These are phyloP conservation scores for Cryptus armator DNA, from an alignment of 2,888 invertebrate species.

Conservation along the genomic window DNA sequence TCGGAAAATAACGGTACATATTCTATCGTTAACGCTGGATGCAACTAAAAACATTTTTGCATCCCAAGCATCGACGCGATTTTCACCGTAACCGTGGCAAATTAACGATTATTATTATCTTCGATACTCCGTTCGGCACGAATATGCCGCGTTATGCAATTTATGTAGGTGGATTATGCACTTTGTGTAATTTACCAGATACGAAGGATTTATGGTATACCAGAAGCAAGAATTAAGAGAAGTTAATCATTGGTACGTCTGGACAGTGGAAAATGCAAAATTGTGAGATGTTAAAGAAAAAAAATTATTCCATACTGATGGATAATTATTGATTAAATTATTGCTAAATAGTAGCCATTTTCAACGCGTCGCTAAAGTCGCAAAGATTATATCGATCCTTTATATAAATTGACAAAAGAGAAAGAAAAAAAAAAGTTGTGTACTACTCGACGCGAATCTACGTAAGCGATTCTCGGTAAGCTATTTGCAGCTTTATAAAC, in stretches of 20 bases:
- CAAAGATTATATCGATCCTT: slow-evolving; percentile 6
- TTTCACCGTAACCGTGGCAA: background rate
- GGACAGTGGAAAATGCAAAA: too few species aligned
- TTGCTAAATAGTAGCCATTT: background rate
- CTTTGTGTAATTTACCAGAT: background rate
- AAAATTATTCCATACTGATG: background rate
- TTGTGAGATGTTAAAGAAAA: background rate
- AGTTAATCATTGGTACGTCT: background rate
- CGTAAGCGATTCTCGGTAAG: slow-evolving; percentile 37
- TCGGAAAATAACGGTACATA: slow-evolving; percentile 61
- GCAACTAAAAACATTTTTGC: background rate
- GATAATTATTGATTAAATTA: too few species aligned
- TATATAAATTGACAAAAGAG: slow-evolving; percentile 8
- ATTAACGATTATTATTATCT: background rate
- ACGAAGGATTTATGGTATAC: background rate
- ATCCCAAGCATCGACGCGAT: background rate
- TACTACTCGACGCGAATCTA: background rate
- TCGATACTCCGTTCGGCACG: background rate
- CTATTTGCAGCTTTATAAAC: slow-evolving; percentile 38
- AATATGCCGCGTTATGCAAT: background rate
- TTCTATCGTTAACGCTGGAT: background rate
- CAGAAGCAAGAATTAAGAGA: background rate
- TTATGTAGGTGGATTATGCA: background rate
- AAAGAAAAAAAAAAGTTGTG: slow-evolving; percentile 21
- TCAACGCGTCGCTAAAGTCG: background rate